A percentile compares a stretch with the other conserved stretches of the same genome.
Evolutionary conservation across 2,888 invertebrate genomes (phyloP).

Genomic region (Pandemis cinnamomeana): DNA sequence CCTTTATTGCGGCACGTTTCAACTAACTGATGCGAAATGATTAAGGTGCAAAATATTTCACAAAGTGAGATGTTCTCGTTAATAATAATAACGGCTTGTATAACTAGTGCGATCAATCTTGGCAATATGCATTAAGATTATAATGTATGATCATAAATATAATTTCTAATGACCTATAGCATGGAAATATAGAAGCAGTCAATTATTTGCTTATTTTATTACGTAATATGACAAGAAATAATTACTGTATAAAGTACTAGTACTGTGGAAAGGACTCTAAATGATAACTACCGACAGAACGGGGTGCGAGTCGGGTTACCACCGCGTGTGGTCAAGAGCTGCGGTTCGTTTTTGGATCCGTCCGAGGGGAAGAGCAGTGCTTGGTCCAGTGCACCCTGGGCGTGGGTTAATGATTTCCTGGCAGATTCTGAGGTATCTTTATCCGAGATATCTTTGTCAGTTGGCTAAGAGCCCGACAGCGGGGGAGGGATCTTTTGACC

Average conservation of each 20-base stretch:
- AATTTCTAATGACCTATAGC: neutral
- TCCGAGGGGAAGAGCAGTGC: too few species aligned
- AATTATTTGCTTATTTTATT: neutral
- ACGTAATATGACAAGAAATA: neutral
- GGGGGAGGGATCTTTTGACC: too few species aligned
- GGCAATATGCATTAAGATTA: neutral
- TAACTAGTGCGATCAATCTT: constrained; percentile 7
- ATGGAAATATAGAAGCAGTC: neutral
- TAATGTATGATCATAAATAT: neutral
- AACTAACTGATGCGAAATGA: constrained; percentile 1
- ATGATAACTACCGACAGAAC: too few species aligned
- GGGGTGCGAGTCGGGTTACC: too few species aligned
- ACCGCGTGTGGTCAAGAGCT: too few species aligned
- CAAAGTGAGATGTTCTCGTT: constrained; percentile 14
- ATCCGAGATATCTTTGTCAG: too few species aligned
- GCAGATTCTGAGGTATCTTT: too few species aligned
- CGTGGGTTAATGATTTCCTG: too few species aligned
- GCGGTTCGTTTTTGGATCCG: too few species aligned
- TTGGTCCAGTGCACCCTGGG: too few species aligned
- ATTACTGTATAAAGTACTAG: neutral
- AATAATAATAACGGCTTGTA: neutral
- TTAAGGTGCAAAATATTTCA: constrained; percentile 7
- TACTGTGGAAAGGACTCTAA: too few species aligned
- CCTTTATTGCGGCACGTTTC: constrained; percentile 19
- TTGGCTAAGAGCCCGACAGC: too few species aligned